Percentiles rank a stretch among this genome's conserved stretches.
phyloP scores from a whole-genome alignment of 2,113 vertebrate genomes.

The Pachycephala philippinensis region DNA sequence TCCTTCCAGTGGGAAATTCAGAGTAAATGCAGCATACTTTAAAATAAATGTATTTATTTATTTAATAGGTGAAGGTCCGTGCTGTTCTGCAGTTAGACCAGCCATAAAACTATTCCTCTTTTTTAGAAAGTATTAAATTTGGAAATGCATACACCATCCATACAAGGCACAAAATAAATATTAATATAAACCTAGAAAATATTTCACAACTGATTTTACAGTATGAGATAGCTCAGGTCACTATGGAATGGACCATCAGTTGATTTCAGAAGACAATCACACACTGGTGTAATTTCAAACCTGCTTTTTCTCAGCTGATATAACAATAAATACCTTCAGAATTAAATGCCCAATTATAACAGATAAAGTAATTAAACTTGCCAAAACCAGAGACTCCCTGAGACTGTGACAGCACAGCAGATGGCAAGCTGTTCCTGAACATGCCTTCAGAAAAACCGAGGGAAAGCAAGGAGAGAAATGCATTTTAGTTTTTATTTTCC shows the following conservation, averaged over 20 bases:
- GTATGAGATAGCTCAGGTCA: background rate
- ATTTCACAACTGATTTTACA: background rate
- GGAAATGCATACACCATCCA: background rate
- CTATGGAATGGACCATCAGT: background rate
- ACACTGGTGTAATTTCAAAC: background rate
- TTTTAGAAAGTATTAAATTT: background rate
- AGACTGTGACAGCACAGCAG: background rate
- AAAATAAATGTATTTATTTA: background rate
- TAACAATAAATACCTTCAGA: background rate
- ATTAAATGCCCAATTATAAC: background rate
- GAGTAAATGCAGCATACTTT: background rate
- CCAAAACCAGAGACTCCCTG: background rate
- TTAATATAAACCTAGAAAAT: background rate
- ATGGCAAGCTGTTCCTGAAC: background rate
- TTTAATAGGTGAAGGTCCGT: background rate
- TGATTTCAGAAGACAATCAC: background rate
- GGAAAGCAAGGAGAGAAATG: background rate
- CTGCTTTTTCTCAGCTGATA: background rate
- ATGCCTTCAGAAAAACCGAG: background rate
- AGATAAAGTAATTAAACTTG: background rate
- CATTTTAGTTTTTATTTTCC: background rate
- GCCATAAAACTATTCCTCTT: background rate
- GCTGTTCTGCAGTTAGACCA: background rate
- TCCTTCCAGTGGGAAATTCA: background rate
- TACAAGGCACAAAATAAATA: background rate